Evolutionary conservation across 2,797 vertebrate species (phyloP), one percentile per base, ranked within the genome.

Genomic region (Pipistrellus pygmaeus): DNA sequence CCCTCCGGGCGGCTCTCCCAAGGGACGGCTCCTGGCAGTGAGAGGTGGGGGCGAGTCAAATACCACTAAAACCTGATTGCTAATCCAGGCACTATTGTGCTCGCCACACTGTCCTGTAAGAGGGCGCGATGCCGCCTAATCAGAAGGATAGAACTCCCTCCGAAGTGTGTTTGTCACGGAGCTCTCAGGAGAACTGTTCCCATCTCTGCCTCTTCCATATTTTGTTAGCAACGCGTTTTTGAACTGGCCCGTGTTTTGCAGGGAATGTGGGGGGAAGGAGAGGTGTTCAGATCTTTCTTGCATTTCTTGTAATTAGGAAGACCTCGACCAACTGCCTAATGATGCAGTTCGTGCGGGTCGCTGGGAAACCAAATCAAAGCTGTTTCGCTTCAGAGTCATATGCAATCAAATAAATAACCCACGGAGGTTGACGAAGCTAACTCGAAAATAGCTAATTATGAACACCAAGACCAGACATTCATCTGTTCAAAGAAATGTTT

Each of bases 31-130:
- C 96, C 95, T 27, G 93, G 96, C 97, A 97, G 97, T 76, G 97
- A 95, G 90, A 96, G 96, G 98, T 96, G 97, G 92, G 94, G 94
- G 96, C 96, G 92, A 96, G 97, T 95, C 98, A 98, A 95, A 96
- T 97, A 96, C 97, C 96, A 98, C 98, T 97, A 97, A 98, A 97
- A 96, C 95, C 95, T 97, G 97, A 97, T 95, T 97, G 95, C 95
- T 71, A 12, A 95, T 98, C 96, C 96, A 93, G 91, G 96, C 90
- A 95, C 96, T 71, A 92, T 96, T 88, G 93, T 96, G 88, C 94
- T 27, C 89, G 97, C 95, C 96, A 95, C n/a, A 96, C 96, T 97
- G 97, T 95, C 96, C 94, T 9, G 86, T 69, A 92, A 94, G 95
- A 96, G 96, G 85, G 95, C 94, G 95, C 95, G 72, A 82, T 92